Conservation (phyloP, 2,113 vertebrate genomes). For the Gopherus flavomarginatus region DNA sequence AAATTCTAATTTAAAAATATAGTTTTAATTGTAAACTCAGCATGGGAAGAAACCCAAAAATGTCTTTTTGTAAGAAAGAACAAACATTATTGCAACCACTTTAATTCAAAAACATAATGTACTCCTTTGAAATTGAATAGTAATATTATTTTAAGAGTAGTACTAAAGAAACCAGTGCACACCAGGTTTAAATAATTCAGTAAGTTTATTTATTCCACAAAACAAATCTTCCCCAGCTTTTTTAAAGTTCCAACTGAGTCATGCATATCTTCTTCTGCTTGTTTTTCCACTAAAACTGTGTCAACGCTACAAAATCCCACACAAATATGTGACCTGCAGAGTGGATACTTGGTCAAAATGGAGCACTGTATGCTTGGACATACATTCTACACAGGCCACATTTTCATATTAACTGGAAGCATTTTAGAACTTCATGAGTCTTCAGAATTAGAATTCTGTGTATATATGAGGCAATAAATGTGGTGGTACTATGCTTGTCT, state of each 20-base stretch:
- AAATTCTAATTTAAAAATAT: not conserved
- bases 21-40: not conserved
- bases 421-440: not conserved
- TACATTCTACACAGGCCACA: not conserved
- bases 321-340: not conserved
- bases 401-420: not conserved
- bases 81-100: not conserved
- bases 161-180: not conserved
- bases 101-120: not conserved
- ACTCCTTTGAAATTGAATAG: not conserved
- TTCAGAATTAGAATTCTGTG: not conserved
- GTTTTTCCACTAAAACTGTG: not conserved
- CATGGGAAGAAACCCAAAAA: not conserved
- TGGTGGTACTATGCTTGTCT: not conserved
- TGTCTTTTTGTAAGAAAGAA: not conserved
- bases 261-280: not conserved
- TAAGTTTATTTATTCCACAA: not conserved
- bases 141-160: not conserved
- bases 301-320: not conserved
- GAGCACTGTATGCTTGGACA: not conserved
- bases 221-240: not conserved
- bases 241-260: not conserved
- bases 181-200: not conserved
- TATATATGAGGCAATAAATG: not conserved
- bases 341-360: not conserved